Percentiles rank a stretch among this genome's conserved stretches.
These are phyloP conservation scores for Pterocles orientalis DNA, from an alignment of 2,113 vertebrate genomes.

Conservation along the genomic window DNA sequence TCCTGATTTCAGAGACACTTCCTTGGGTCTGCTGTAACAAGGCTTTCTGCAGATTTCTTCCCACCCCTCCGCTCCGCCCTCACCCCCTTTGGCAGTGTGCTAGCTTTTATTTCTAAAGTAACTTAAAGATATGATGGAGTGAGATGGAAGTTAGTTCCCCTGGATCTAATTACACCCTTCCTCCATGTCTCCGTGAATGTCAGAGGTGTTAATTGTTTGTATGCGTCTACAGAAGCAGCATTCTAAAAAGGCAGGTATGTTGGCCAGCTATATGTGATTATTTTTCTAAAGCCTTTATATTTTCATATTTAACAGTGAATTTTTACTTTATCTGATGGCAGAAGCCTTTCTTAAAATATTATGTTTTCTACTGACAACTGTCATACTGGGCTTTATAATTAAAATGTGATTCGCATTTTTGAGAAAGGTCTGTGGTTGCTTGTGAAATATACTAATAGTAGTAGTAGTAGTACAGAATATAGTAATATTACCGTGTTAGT, in stretches of 20 bases:
- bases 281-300: not conserved
- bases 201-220: not conserved
- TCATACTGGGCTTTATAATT: not conserved
- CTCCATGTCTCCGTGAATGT: not conserved
- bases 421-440: not conserved
- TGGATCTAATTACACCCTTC: not conserved
- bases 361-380: not conserved
- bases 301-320: not conserved
- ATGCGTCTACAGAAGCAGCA: not conserved
- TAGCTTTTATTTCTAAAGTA: not conserved
- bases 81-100: not conserved
- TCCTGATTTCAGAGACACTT: not conserved
- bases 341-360: not conserved
- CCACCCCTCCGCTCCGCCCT: rapidly evolving
- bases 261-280: not conserved
- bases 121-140: not conserved
- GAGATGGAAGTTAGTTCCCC: not conserved
- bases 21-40: not conserved
- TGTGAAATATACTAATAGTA: not conserved
- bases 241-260: not conserved
- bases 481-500: not conserved
- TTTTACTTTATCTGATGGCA: not conserved
- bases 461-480: not conserved
- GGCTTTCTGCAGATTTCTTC: not conserved
- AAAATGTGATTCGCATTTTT: not conserved